These are phyloP conservation scores for Butorides virescens DNA, from an alignment of 2,113 vertebrate genomes.

Conservation along the genomic window DNA sequence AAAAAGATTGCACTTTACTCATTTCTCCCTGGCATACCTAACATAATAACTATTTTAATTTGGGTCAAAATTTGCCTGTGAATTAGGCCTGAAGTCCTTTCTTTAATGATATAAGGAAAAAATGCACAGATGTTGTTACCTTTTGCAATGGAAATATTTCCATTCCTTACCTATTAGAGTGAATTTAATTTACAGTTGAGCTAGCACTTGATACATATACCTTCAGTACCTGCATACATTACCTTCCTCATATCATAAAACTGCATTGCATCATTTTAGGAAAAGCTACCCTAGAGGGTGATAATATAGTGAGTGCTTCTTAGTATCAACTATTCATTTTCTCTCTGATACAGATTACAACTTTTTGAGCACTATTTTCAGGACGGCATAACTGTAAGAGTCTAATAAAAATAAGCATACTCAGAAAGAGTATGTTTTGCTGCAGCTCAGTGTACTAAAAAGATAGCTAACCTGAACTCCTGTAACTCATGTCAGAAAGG, in stretches of 20 bases:
- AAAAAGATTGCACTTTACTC: background rate
- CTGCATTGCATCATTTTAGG: background rate
- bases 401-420: background rate
- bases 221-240: background rate
- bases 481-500: background rate
- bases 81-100: background rate
- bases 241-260: background rate
- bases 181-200: conserved; percentile 33
- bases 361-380: background rate
- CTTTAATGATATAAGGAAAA: background rate
- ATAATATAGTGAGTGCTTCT: background rate
- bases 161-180: background rate
- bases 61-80: background rate
- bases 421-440: background rate
- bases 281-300: background rate
- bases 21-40: background rate
- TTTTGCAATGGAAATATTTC: conserved; percentile 45
- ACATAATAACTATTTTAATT: background rate
- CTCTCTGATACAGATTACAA: background rate
- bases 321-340: background rate
- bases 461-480: background rate
- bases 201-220: background rate
- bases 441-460: background rate
- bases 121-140: background rate
- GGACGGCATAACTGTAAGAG: background rate